Percentiles rank a stretch among this genome's conserved stretches.
Evolutionary conservation across 2,888 invertebrate species (phyloP).

Genomic region (Ceraclea dissimilis): DNA sequence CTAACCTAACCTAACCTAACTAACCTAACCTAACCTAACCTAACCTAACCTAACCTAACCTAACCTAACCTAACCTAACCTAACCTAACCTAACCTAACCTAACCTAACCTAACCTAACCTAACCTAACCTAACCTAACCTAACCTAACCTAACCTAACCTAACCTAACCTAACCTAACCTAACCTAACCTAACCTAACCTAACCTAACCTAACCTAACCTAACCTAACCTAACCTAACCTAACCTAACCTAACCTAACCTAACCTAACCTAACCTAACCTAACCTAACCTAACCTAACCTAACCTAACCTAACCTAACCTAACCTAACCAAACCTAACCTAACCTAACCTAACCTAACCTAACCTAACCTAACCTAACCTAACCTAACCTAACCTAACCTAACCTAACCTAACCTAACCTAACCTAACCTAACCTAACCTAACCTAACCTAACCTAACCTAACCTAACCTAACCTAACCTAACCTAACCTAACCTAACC

Average conservation of each 20-base stretch:
- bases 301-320: constrained; percentile 7
- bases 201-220: constrained; percentile 8
- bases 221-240: constrained; percentile 8
- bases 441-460: constrained; percentile 8
- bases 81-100: constrained; percentile 8
- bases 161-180: constrained; percentile 2
- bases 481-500: constrained; percentile 8
- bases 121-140: constrained; percentile 8
- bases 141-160: constrained; percentile 8
- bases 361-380: constrained; percentile 8
- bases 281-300: constrained; percentile 8
- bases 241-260: constrained; percentile 8
- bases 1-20: constrained; percentile 3
- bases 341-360: constrained; percentile 8
- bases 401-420: constrained; percentile 8
- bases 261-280: constrained; percentile 8
- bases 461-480: constrained; percentile 8
- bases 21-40: constrained; percentile 8
- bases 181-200: constrained; percentile 8
- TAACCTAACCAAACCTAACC: constrained; percentile 7
- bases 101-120: constrained; percentile 8
- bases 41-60: constrained; percentile 7
- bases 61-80: constrained; percentile 8
- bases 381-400: constrained; percentile 8
- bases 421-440: constrained; percentile 7